These are phyloP conservation scores for Hypomesus transpacificus DNA, from an alignment of 2,113 vertebrate genomes.

Conservation along the genomic window DNA sequence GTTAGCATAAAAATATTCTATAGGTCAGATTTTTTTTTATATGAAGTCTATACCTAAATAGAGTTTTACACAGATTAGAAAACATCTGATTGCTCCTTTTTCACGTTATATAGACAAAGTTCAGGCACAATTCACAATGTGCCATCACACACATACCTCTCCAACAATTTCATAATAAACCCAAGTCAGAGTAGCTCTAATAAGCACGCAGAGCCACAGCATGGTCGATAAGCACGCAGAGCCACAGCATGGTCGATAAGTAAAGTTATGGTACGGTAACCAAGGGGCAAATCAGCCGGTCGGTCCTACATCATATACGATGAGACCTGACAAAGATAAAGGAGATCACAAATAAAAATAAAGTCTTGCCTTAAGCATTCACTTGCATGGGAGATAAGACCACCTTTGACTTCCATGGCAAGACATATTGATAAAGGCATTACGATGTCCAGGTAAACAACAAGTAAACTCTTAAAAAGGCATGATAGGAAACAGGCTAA, in stretches of 20 bases:
- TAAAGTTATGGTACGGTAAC: not conserved
- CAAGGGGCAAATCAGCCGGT: not conserved
- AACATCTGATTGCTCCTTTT: conserved; percentile 54
- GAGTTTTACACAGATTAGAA: conserved; percentile 62
- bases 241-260: too few relatives aligned
- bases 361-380: not conserved
- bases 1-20: conserved; percentile 62
- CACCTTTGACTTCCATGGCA: not conserved
- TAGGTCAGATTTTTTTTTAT: conserved; percentile 18
- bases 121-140: conserved; percentile 59
- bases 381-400: not conserved
- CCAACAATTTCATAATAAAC: not conserved
- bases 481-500: not conserved
- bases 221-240: too few relatives aligned
- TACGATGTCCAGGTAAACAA: not conserved
- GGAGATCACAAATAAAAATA: not conserved
- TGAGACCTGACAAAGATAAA: not conserved
- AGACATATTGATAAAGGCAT: not conserved
- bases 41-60: conserved; percentile 52
- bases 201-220: too few relatives aligned
- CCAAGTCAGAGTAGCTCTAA: too few relatives aligned
- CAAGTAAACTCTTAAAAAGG: too few relatives aligned
- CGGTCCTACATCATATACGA: not conserved
- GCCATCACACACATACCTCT: not conserved
- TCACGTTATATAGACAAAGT: conserved; percentile 37